A percentile compares a stretch with the other conserved stretches of the same genome.
phyloP scores from a whole-genome alignment of 23 tunicate species.

The Ascidia mentula region DNA sequence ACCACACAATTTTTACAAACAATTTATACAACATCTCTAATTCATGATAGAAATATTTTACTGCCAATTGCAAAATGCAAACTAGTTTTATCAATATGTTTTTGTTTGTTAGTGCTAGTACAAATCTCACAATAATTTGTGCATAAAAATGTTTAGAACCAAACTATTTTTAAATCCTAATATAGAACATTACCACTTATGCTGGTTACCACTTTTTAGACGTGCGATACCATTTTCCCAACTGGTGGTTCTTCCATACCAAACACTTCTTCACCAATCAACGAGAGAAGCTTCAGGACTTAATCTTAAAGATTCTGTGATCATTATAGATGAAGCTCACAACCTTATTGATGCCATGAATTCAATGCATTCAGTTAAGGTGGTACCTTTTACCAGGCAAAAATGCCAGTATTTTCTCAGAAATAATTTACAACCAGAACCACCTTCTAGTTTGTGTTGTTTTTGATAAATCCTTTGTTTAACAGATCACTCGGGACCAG shows the following conservation, averaged over 20 bases:
- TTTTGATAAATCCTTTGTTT: conserved; percentile 1
- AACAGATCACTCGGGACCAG: conserved; percentile 41
- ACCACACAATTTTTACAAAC: no score
- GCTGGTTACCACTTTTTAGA: no score
- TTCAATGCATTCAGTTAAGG: conserved; percentile 42
- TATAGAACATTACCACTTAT: no score
- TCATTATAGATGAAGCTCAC: conserved; percentile 97
- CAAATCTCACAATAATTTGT: no score
- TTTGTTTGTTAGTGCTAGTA: no score
- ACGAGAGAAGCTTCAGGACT: conserved; percentile 82
- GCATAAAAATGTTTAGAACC: no score
- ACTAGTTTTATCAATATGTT: no score
- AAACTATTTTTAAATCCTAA: no score
- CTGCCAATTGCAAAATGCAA: no score
- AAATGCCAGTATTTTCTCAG: not conserved
- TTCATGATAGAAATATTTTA: no score
- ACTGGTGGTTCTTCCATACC: conserved; percentile 86
- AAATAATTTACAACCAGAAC: not conserved
- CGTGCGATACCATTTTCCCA: conserved; percentile 64
- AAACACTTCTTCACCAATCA: conserved; percentile 58
- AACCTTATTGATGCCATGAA: conserved; percentile 87
- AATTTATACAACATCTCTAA: no score
- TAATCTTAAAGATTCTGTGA: conserved; percentile 60
- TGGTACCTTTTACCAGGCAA: no score
- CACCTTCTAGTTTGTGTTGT: not conserved